Evolutionary conservation across 1,140 invertebrate species (phyloP).

Genomic region (Xylocopa sonorina): DNA sequence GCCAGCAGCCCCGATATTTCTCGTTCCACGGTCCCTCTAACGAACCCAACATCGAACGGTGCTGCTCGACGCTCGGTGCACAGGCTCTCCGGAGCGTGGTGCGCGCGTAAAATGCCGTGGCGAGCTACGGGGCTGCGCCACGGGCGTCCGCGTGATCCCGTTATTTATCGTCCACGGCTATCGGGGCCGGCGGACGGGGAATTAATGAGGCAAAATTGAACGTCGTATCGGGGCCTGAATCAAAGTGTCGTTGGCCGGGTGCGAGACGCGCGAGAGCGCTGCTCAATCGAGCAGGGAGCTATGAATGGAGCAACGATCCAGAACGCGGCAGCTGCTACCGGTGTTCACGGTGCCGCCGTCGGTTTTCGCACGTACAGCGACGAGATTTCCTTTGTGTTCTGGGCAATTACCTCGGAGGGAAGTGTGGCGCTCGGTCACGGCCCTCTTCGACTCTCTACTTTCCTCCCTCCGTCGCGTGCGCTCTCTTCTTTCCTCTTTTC

Average conservation of each 20-base stretch:
- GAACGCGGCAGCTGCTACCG: constrained; percentile 51
- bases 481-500: neutral
- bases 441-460: neutral
- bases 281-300: constrained; percentile 53
- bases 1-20: too few species aligned
- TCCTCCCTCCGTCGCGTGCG: too few species aligned
- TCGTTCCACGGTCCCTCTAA: neutral
- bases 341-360: constrained; percentile 24
- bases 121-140: neutral
- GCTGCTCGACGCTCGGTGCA: too few species aligned
- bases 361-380: constrained; percentile 43
- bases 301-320: constrained; percentile 63
- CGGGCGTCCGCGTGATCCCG: constrained; percentile 8
- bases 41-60: neutral
- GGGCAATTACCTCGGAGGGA: constrained; percentile 54
- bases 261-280: neutral
- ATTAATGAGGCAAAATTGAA: constrained; percentile 44
- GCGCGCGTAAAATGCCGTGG: neutral
- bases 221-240: constrained; percentile 36
- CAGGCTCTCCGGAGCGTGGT: neutral
- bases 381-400: constrained; percentile 52
- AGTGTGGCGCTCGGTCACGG: constrained; percentile 17
- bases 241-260: constrained; percentile 15
- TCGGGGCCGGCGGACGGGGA: neutral
- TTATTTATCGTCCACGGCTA: constrained; percentile 18